These are phyloP conservation scores for Brotula barbata DNA, from an alignment of 2,797 vertebrate genomes.

Conservation along the genomic window DNA sequence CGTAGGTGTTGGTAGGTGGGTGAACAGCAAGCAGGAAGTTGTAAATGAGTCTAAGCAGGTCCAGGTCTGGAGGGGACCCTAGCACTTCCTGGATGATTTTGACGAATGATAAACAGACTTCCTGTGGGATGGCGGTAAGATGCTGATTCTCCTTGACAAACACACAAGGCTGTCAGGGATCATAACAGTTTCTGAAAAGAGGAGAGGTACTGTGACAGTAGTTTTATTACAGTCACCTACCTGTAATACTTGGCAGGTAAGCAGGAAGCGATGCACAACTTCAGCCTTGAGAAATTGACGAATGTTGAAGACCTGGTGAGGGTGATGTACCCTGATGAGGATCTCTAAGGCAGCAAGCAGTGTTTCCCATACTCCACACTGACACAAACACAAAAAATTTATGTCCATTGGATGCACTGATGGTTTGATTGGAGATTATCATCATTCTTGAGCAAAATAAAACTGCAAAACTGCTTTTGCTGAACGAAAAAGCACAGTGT, in stretches of 20 bases:
- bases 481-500: no score
- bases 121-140: slow-evolving; percentile 87
- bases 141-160: slow-evolving; percentile 89
- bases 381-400: slow-evolving; percentile 29
- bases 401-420: background rate
- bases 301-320: slow-evolving; percentile 92
- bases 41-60: slow-evolving; percentile 89
- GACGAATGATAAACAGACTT: slow-evolving; percentile 94
- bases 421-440: background rate
- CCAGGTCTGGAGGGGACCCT: slow-evolving; percentile 95
- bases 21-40: slow-evolving; percentile 97
- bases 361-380: slow-evolving; percentile 94
- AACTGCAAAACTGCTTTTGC: no score
- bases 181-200: background rate
- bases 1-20: slow-evolving; percentile 96
- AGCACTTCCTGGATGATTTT: slow-evolving; percentile 99
- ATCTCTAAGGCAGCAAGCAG: slow-evolving; percentile 91
- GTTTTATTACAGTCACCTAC: slow-evolving; percentile 66
- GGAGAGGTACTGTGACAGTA: no score
- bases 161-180: slow-evolving; percentile 9
- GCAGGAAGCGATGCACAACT: slow-evolving; percentile 92
- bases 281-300: slow-evolving; percentile 90
- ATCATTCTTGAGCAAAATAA: background rate
- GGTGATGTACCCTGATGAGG: slow-evolving; percentile 92
- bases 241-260: slow-evolving; percentile 96